Conservation (phyloP, 2,888 invertebrate species). For the Erpobdella octoculata region DNA sequence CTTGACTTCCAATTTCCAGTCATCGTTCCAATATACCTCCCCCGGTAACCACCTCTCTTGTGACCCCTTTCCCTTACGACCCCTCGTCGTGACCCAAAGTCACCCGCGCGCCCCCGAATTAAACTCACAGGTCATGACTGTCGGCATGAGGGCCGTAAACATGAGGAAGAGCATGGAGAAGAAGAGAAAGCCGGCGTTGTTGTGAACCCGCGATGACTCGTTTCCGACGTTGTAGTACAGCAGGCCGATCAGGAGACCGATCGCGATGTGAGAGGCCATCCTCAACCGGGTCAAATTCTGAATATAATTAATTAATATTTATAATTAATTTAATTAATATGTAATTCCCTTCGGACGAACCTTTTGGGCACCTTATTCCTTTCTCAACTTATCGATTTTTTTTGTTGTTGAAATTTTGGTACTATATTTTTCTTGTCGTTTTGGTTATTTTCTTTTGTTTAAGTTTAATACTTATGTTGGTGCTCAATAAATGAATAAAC, state of each 20-base stretch:
- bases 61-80: background rate
- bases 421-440: too few relatives aligned
- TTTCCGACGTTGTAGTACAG: constrained; percentile 75
- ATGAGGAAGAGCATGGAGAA: constrained; percentile 79
- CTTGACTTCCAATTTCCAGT: too few relatives aligned
- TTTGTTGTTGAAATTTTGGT: too few relatives aligned
- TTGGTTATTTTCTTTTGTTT: too few relatives aligned
- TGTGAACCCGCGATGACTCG: constrained; percentile 73
- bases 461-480: too few relatives aligned
- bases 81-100: background rate
- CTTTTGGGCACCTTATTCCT: too few relatives aligned
- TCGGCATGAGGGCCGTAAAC: constrained; percentile 91
- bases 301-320: too few relatives aligned
- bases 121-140: constrained; percentile 81
- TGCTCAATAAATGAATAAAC: too few relatives aligned
- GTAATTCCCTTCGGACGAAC: too few relatives aligned
- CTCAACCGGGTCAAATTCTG: constrained; percentile 73
- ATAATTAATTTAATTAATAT: too few relatives aligned
- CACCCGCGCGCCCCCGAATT: background rate
- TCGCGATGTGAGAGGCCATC: constrained; percentile 70
- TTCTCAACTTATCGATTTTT: too few relatives aligned
- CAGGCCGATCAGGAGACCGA: constrained; percentile 78
- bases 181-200: constrained; percentile 68
- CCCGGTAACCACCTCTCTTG: background rate
- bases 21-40: too few relatives aligned